Conservation (phyloP, 2,113 vertebrate species). For the Lampris megalopsis region DNA sequence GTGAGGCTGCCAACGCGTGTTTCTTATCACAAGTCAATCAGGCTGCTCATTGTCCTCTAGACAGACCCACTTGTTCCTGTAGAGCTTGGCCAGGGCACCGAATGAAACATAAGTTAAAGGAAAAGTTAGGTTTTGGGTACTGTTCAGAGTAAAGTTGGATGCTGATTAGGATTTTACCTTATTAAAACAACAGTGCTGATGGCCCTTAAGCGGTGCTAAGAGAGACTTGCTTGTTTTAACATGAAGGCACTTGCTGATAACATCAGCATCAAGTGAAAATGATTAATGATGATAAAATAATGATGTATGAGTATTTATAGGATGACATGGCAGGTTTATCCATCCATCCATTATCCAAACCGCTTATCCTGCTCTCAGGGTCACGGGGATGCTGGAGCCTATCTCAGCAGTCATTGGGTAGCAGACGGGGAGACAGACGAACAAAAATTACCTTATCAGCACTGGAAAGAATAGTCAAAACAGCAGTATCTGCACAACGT, state of each 20-base stretch:
- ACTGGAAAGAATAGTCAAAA: neutral
- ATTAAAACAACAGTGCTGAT: slow-evolving; percentile 27
- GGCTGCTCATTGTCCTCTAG: slow-evolving; percentile 47
- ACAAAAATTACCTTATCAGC: neutral
- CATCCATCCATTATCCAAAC: too few species aligned
- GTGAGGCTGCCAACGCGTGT: slow-evolving; percentile 20
- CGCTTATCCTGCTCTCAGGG: too few species aligned
- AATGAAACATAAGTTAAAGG: slow-evolving; percentile 20
- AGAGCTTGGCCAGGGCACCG: slow-evolving; percentile 22
- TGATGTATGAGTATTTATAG: neutral
- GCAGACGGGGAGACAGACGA: neutral
- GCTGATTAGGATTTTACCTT: slow-evolving; percentile 41
- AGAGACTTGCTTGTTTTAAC: slow-evolving; percentile 8
- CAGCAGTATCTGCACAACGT: neutral
- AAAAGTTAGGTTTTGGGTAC: slow-evolving; percentile 48
- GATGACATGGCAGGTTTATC: slow-evolving; percentile 14
- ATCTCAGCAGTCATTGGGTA: too few species aligned
- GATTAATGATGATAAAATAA: too few species aligned
- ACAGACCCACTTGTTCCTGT: slow-evolving; percentile 30
- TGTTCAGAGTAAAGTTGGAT: slow-evolving; percentile 29
- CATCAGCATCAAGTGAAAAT: too few species aligned
- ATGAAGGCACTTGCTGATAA: slow-evolving; percentile 16
- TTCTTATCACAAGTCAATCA: slow-evolving; percentile 67
- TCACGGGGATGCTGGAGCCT: too few species aligned
- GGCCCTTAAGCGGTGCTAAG: slow-evolving; percentile 8